A percentile compares a stretch with the other conserved stretches of the same genome.
Conservation (phyloP, 2,797 vertebrate genomes). For the Margarornis squamiger region DNA sequence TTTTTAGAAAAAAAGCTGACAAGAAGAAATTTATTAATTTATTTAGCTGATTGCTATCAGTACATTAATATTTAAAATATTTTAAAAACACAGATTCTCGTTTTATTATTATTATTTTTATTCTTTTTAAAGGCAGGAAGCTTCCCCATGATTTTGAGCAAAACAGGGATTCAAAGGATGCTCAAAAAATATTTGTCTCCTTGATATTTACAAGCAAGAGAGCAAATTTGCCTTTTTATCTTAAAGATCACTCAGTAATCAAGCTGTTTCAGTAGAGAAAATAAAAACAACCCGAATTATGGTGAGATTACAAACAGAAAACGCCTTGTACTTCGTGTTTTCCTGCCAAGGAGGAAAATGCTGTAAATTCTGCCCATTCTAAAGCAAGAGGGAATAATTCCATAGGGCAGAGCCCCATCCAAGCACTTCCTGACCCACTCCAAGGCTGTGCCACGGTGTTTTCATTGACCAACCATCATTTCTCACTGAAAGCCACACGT, state of each 20-base stretch:
- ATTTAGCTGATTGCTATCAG: background rate
- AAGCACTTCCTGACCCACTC: background rate
- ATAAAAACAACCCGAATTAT: background rate
- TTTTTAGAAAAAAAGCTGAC: background rate
- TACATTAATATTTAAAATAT: background rate
- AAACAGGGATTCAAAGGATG: background rate
- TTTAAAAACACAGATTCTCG: background rate
- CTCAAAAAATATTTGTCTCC: background rate
- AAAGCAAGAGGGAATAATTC: background rate
- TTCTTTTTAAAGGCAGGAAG: background rate
- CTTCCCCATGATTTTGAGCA: background rate
- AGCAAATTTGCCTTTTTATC: background rate
- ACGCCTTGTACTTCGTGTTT: background rate
- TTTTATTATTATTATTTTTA: background rate
- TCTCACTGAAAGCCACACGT: background rate
- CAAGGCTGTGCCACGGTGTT: background rate
- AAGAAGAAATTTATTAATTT: background rate
- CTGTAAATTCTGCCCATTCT: background rate
- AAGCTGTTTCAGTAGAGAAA: background rate
- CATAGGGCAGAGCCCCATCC: background rate
- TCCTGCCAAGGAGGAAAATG: background rate
- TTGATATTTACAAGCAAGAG: background rate
- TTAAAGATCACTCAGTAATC: background rate
- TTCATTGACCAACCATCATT: background rate
- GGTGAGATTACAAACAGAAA: background rate